Base-by-base conservation (phyloP, 2,113 vertebrate species). In the Syngnathus floridae region DNA sequence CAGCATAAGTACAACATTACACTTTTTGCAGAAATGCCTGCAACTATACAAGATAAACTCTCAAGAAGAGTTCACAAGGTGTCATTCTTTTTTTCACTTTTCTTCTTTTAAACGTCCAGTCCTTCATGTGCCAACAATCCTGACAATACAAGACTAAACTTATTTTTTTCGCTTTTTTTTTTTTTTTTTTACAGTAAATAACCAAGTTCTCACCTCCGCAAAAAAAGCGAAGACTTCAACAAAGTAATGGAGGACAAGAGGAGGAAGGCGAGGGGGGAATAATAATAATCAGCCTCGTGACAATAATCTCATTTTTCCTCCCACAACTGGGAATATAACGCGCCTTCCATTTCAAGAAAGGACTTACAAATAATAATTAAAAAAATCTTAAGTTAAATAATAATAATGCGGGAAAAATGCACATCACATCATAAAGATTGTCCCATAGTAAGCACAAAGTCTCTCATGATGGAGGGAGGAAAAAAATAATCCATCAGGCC, bases 1-100 rank as follows among this genome's bases (percentile, higher is more conserved):
- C 90, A 95, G 94, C 93, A 93, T 93, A 93, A 93, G 93, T 95
- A 96, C 94, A 95, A 94, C 94, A 94, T 96, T 94, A 96, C 93
- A 95, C 90, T 93, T 91, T 95, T 95, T 96, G 96, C 95, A 94
- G 94, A 81, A 92, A 88, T 93, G 88, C 91, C 97, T 95, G 95
- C 95, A 94, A 93, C 97, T 96, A 93, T 97, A 97, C 94, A 97
- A 92, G 93, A 90, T 88, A 90, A 93, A 94, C 95, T 93, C 93
- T 75, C 83, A 88, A 90, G 89, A 82, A 94, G 94, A 95, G 94
- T 95, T 94, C 91, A 94, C 92, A 92, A 71, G 84, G 87, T 92
- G 91, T 93, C 91, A 91, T 91, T 92, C 89, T 81, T 75, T 62
- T 64, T 62, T 31, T 31, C 62, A 49, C 61, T 37, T 65, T 59